phyloP scores from a whole-genome alignment of 2,888 invertebrate genomes.

The Aspidiotus destructor region DNA sequence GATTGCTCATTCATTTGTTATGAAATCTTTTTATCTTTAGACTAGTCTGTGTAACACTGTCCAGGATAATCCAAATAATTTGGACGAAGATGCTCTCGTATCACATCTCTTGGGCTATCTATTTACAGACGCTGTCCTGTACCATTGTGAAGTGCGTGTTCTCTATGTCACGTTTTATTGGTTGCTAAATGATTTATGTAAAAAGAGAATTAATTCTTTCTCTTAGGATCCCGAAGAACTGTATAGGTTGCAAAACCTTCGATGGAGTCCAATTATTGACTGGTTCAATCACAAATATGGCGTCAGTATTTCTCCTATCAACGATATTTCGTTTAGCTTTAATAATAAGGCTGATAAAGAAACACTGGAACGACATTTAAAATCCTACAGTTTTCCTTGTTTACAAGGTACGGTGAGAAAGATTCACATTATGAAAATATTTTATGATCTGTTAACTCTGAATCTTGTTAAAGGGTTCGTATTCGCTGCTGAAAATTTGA shows the following conservation, averaged over 20 bases:
- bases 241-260: slow-evolving; percentile 59
- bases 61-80: slow-evolving; percentile 81
- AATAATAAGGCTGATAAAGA: slow-evolving; percentile 58
- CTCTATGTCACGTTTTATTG: not conserved
- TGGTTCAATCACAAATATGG: slow-evolving; percentile 80
- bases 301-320: slow-evolving; percentile 60
- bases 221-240: slow-evolving; percentile 66
- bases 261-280: slow-evolving; percentile 82
- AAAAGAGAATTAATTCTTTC: slow-evolving; percentile 29
- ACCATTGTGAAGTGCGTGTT: slow-evolving; percentile 48
- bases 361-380: slow-evolving; percentile 61
- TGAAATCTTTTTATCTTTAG: slow-evolving; percentile 44
- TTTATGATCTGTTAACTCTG: not conserved
- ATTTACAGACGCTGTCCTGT: slow-evolving; percentile 72
- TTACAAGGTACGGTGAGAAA: slow-evolving; percentile 17
- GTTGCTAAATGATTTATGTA: not conserved
- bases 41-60: slow-evolving; percentile 83
- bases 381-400: slow-evolving; percentile 65
- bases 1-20: not conserved
- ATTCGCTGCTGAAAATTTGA: slow-evolving; percentile 78
- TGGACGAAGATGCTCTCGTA: slow-evolving; percentile 64
- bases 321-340: slow-evolving; percentile 58
- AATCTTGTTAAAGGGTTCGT: slow-evolving; percentile 55
- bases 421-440: not conserved
- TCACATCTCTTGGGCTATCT: slow-evolving; percentile 68